A percentile compares a stretch with the other conserved stretches of the same genome.
These are phyloP conservation scores for Caenorhabditis panamensis DNA, from an alignment of 2,888 invertebrate species.

Conservation along the genomic window DNA sequence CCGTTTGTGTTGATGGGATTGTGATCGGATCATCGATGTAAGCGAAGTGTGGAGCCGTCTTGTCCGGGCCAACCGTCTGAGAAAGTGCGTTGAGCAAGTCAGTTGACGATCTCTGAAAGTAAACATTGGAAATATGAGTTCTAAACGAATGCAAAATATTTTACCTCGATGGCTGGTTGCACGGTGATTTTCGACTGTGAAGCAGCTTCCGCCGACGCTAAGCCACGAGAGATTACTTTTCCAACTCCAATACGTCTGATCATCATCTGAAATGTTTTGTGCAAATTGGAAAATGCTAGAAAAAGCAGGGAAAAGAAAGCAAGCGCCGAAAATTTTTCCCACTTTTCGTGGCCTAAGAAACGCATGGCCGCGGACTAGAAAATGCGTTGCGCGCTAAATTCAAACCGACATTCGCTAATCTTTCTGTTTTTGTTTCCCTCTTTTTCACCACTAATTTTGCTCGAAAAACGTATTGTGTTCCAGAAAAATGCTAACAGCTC, in stretches of 20 bases:
- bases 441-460: background rate
- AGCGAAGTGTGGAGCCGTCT: constrained; percentile 91
- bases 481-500: constrained; percentile 23
- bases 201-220: constrained; percentile 26
- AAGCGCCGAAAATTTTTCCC: background rate
- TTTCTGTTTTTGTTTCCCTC: background rate
- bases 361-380: constrained; percentile 17
- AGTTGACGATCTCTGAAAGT: constrained; percentile 87
- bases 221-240: constrained; percentile 30
- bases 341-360: constrained; percentile 20
- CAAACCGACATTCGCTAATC: background rate
- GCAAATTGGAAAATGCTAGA: background rate
- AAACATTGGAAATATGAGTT: too few species aligned
- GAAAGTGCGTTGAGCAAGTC: constrained; percentile 89
- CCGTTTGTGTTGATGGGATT: constrained; percentile 72
- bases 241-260: constrained; percentile 46
- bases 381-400: constrained; percentile 34
- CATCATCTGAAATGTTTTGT: constrained; percentile 39
- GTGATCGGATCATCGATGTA: constrained; percentile 91
- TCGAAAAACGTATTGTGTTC: too few species aligned
- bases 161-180: constrained; percentile 49
- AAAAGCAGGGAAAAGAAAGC: background rate
- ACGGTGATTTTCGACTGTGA: constrained; percentile 38
- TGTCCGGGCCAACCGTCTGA: constrained; percentile 88
- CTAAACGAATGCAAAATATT: too few species aligned